A percentile compares a stretch with the other conserved stretches of the same genome.
Evolutionary conservation across 2,797 vertebrate species (phyloP).

Genomic region (Xenops minutus): DNA sequence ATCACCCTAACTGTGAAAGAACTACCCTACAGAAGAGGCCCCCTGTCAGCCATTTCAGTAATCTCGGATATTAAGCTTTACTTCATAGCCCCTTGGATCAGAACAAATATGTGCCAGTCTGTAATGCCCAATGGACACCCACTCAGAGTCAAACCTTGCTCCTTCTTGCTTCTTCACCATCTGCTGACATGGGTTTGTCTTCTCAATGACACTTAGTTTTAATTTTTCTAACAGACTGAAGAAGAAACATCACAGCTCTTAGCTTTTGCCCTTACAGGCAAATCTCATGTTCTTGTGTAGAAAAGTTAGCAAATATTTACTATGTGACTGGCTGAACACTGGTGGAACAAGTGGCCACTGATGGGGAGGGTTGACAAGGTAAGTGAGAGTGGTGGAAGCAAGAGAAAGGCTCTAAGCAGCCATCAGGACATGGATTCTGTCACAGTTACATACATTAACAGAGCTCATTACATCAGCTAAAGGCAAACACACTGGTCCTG

Average conservation of each 20-base stretch:
- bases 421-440: neutral
- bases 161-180: neutral
- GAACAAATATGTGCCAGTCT: neutral
- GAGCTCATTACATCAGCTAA: neutral
- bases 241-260: neutral
- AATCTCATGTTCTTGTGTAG: neutral
- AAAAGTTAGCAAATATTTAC: neutral
- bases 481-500: neutral
- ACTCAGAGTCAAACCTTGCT: neutral
- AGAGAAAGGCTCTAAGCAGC: neutral
- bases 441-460: neutral
- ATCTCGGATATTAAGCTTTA: neutral
- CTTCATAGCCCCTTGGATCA: neutral
- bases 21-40: neutral
- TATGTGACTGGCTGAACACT: neutral
- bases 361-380: neutral
- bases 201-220: neutral
- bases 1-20: neutral
- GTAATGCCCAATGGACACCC: neutral
- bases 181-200: neutral
- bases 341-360: neutral
- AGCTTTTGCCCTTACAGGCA: neutral
- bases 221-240: neutral
- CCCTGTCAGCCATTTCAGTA: neutral
- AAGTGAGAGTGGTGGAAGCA: neutral